Conservation (phyloP, 2,113 vertebrate species). For the Aythya baeri region DNA sequence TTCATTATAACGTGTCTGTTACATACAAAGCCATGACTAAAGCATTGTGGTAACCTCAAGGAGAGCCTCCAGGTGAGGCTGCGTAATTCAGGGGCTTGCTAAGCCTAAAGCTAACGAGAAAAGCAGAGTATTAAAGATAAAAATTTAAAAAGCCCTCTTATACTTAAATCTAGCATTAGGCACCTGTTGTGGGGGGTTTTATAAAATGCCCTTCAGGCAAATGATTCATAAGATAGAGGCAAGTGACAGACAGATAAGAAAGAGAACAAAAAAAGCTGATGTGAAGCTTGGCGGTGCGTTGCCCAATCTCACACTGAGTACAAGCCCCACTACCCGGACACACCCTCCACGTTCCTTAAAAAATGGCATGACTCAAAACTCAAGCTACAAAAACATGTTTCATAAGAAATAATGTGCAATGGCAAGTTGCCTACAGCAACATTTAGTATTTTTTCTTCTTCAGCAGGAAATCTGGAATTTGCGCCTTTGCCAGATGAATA, state of each 20-base stretch:
- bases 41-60: neutral
- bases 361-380: conserved; percentile 28
- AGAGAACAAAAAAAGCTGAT: neutral
- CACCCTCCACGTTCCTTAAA: neutral
- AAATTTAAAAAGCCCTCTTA: neutral
- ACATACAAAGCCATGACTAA: neutral
- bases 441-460: conserved; percentile 48
- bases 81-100: neutral
- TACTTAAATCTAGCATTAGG: neutral
- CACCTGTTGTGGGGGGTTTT: conserved; percentile 24
- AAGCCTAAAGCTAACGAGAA: conserved; percentile 17
- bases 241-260: neutral
- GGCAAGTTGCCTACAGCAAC: conserved; percentile 48
- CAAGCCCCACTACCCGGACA: neutral
- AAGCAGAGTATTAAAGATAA: neutral
- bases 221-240: neutral
- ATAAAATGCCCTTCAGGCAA: neutral
- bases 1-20: neutral
- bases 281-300: neutral
- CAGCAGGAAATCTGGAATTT: conserved; percentile 52
- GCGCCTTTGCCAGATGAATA: conserved; percentile 20
- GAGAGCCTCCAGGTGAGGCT: conserved; percentile 4
- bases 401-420: conserved; percentile 44
- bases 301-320: neutral
- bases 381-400: conserved; percentile 54